A percentile compares a stretch with the other conserved stretches of the same genome.
These are phyloP conservation scores for Cephus sareptanus DNA, from an alignment of 2,888 invertebrate species.

Conservation along the genomic window DNA sequence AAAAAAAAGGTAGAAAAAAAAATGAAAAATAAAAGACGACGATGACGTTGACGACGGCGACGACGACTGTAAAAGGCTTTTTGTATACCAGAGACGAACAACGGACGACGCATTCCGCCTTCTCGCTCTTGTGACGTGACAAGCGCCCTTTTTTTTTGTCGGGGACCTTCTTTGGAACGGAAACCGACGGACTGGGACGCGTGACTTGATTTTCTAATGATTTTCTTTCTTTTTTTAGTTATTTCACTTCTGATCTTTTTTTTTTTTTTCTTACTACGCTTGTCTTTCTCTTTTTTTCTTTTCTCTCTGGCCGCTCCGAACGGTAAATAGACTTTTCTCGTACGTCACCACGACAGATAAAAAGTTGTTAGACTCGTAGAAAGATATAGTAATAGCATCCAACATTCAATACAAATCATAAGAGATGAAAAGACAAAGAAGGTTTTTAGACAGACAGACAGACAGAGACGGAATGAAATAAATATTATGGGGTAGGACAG, in stretches of 20 bases:
- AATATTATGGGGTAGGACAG: not conserved
- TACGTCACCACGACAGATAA: conserved; percentile 51
- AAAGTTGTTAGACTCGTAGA: conserved; percentile 24
- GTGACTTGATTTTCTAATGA: not conserved
- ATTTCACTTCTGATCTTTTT: not conserved
- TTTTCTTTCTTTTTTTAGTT: not conserved
- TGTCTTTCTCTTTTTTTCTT: not conserved
- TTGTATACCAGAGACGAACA: not conserved
- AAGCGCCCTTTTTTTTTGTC: not conserved
- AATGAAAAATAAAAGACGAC: not conserved
- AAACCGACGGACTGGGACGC: not conserved
- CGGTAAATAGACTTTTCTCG: conserved; percentile 49
- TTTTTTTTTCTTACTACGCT: not conserved
- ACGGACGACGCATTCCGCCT: not conserved
- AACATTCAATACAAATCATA: conserved; percentile 59
- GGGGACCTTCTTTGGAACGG: not conserved
- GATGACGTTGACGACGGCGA: not conserved
- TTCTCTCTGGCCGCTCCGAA: not conserved
- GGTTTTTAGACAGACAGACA: not conserved
- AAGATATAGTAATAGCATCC: conserved; percentile 48
- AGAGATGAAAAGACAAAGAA: conserved; percentile 20
- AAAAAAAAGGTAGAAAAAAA: not conserved
- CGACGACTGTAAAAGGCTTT: not conserved
- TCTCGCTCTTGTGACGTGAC: not conserved
- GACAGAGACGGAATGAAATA: not conserved